phyloP scores from a whole-genome alignment of 64 coral and sea anemone genomes.

The Montipora cactus region DNA sequence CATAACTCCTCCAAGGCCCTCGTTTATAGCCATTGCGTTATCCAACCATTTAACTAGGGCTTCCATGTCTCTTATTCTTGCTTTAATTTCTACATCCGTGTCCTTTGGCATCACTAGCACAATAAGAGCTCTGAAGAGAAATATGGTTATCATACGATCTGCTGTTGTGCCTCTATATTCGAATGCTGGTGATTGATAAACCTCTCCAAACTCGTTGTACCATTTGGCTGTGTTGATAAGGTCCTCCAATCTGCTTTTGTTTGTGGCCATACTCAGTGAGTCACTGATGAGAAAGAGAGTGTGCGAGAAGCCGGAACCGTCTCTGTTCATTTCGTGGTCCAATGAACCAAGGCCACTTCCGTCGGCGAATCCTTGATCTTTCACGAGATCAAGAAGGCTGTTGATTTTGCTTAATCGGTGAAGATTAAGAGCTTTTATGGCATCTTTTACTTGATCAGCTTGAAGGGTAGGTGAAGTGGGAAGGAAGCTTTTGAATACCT shows the following conservation, averaged over 20 bases:
- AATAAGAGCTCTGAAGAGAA: slow-evolving; percentile 59
- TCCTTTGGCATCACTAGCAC: slow-evolving; percentile 52
- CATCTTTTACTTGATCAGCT: neutral
- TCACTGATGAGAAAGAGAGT: slow-evolving; percentile 57
- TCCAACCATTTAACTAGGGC: slow-evolving; percentile 32
- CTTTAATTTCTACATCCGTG: slow-evolving; percentile 24
- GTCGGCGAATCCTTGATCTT: slow-evolving; percentile 63
- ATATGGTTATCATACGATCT: slow-evolving; percentile 68
- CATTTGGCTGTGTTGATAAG: slow-evolving; percentile 63
- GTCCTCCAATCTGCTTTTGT: neutral
- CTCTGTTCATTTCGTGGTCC: slow-evolving; percentile 62
- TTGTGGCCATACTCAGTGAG: neutral
- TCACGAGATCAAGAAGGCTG: slow-evolving; percentile 16
- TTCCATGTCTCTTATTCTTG: slow-evolving; percentile 63
- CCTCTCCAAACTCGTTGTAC: slow-evolving; percentile 69
- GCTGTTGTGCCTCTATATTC: slow-evolving; percentile 77
- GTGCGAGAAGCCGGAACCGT: slow-evolving; percentile 50
- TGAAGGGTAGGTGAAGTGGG: neutral
- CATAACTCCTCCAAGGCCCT: slow-evolving; percentile 65
- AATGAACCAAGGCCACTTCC: slow-evolving; percentile 58
- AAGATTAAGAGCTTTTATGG: neutral
- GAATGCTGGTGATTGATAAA: slow-evolving; percentile 59
- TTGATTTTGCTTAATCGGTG: neutral
- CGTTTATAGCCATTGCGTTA: slow-evolving; percentile 41
- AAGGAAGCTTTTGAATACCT: neutral